Percentiles rank a stretch among this genome's conserved stretches.
Evolutionary conservation across 2,888 invertebrate genomes (phyloP).

Genomic region (Thecophora atra): DNA sequence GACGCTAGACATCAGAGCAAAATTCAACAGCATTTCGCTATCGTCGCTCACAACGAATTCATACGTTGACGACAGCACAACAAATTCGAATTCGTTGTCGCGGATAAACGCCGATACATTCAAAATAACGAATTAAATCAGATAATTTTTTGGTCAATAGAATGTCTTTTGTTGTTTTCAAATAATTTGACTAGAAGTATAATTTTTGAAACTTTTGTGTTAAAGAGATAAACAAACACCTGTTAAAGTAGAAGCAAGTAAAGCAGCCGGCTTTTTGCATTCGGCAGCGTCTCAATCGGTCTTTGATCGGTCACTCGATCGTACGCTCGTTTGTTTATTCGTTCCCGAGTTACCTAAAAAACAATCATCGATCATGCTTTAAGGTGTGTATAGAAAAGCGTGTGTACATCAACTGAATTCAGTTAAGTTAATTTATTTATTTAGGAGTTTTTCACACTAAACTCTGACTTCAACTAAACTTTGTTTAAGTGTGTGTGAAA

Average conservation of each 20-base stretch:
- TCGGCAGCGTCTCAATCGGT: too few relatives aligned
- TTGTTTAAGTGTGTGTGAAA: too few relatives aligned
- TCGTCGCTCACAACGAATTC: slow-evolving; percentile 57
- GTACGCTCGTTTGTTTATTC: not conserved
- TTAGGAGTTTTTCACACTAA: not conserved
- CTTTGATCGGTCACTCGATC: not conserved
- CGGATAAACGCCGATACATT: slow-evolving; percentile 12
- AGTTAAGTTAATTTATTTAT: not conserved
- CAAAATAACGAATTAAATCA: too few relatives aligned
- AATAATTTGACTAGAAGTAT: too few relatives aligned
- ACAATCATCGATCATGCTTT: not conserved
- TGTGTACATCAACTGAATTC: not conserved
- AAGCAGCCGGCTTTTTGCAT: too few relatives aligned
- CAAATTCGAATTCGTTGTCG: not conserved
- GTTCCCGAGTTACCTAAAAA: too few relatives aligned
- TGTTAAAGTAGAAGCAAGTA: too few relatives aligned
- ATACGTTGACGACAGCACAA: slow-evolving; percentile 57
- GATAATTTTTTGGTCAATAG: too few relatives aligned
- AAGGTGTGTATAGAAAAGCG: not conserved
- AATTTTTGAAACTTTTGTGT: too few relatives aligned
- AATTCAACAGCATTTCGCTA: slow-evolving; percentile 48
- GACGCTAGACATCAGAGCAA: slow-evolving; percentile 25
- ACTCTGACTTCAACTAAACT: too few relatives aligned
- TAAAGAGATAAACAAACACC: too few relatives aligned
- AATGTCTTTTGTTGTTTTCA: too few relatives aligned